Conservation (phyloP, 2,797 vertebrate species). For the Dendrocincla fuliginosa region DNA sequence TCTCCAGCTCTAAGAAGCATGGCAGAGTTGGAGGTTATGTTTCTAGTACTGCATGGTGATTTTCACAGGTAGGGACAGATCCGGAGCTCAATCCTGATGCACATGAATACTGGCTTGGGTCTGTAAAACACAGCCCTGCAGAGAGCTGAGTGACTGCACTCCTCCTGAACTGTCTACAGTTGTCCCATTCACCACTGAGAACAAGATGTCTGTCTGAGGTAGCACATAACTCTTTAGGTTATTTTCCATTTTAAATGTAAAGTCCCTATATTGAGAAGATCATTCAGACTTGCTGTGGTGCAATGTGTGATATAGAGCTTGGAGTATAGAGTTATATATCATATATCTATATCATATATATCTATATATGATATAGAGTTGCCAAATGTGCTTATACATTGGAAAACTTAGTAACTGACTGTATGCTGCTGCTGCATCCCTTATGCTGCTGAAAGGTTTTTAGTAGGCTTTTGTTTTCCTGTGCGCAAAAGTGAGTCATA, state of each 20-base stretch:
- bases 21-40: not conserved
- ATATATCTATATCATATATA: too few species aligned
- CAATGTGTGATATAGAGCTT: not conserved
- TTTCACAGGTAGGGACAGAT: not conserved
- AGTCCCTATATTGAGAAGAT: not conserved
- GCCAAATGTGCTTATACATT: not conserved
- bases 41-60: not conserved
- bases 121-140: not conserved
- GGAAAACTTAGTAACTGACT: too few species aligned
- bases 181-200: not conserved
- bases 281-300: not conserved
- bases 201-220: not conserved
- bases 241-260: not conserved
- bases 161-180: not conserved
- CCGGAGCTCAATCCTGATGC: not conserved
- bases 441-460: too few species aligned
- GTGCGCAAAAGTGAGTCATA: too few species aligned
- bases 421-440: too few species aligned
- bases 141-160: not conserved
- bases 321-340: too few species aligned
- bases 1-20: not conserved
- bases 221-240: not conserved
- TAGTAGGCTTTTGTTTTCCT: too few species aligned
- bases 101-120: not conserved
- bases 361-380: not conserved